Base-by-base conservation (phyloP, 2,888 invertebrate genomes). In the Eubasilissa splendida region DNA sequence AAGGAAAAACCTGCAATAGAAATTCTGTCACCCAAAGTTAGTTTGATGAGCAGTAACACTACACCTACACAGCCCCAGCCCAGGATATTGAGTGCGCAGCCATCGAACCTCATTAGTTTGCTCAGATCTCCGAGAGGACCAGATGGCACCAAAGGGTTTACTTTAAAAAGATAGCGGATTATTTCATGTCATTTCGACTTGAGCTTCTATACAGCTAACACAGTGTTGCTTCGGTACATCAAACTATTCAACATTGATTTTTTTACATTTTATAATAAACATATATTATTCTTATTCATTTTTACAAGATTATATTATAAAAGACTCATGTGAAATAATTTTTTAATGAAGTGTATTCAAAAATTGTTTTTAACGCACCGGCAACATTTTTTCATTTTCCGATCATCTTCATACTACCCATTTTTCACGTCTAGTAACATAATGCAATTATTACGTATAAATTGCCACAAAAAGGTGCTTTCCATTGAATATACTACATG, bases 51-150 rank as follows among this genome's bases (percentile, higher is more conserved):
- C 89, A 71, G 90, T 89, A 4, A 87, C 88, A 4, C 87, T 88
- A 0, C n/a, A 7, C 66, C 42, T 8, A 8, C 50, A 42, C 60
- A 58, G 52, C 11, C 73, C 42, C 83, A 83, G 58, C 82, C 75
- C 59, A 77, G 81, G 71, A 54, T 82, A 71, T 85, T 89, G 53
- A 89, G 88, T 84, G 89, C 89, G 1, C 90, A 89, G 5, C 90
- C 90, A 0, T 88, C 89, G 0, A 88, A 89, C 5, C 90, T 90
- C 11, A 90, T 91, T 2, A 88, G 90, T 12, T 91, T 96, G 79
- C 91, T 96, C 85, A 91, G 96, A 85, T 91, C 94, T 86, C 96
- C 96, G 0, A 91, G 92, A 85, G 96, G 96, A 58, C 96, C 96
- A 1, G 96, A 96, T 85, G 96, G 95, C 83, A 94, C 95, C 73